Evolutionary conservation across 2,888 invertebrate species (phyloP).

Genomic region (Clunio marinus): DNA sequence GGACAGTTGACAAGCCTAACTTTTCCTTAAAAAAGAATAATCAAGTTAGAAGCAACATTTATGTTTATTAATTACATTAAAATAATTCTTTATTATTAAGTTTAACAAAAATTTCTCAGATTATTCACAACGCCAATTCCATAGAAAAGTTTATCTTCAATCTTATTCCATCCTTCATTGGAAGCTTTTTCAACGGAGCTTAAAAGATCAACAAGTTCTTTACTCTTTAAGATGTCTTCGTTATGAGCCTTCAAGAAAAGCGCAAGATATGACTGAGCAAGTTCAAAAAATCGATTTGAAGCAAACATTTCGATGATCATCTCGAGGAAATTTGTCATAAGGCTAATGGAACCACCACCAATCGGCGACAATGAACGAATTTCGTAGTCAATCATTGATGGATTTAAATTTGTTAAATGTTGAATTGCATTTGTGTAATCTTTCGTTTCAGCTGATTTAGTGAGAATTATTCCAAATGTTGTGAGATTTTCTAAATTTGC

Average conservation of each 20-base stretch:
- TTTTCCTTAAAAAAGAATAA: too few relatives aligned
- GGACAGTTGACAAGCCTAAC: too few relatives aligned
- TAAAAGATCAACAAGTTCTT: constrained; percentile 56
- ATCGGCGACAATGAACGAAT: constrained; percentile 73
- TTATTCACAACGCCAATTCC: constrained; percentile 71
- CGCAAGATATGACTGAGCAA: constrained; percentile 83
- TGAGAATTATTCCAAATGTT: constrained; percentile 62
- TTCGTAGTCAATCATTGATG: constrained; percentile 83
- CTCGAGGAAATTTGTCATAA: constrained; percentile 74
- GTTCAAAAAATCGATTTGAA: constrained; percentile 78
- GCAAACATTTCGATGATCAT: constrained; percentile 67
- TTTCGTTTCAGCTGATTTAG: constrained; percentile 42
- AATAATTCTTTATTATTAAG: not conserved
- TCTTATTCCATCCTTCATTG: constrained; percentile 59
- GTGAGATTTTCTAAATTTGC: constrained; percentile 63
- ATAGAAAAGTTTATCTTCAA: constrained; percentile 68
- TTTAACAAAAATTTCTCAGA: constrained; percentile 58
- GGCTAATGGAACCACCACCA: constrained; percentile 63
- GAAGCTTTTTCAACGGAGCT: constrained; percentile 59
- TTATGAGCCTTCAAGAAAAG: constrained; percentile 81
- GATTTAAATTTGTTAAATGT: constrained; percentile 58
- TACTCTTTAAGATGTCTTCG: constrained; percentile 55
- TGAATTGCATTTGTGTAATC: constrained; percentile 59
- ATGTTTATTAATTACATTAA: constrained; percentile 3
- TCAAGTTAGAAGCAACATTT: too few relatives aligned